A percentile compares a stretch with the other conserved stretches of the same genome.
These are phyloP conservation scores for Callosobruchus maculatus DNA, from an alignment of 2,888 invertebrate genomes.

Conservation along the genomic window DNA sequence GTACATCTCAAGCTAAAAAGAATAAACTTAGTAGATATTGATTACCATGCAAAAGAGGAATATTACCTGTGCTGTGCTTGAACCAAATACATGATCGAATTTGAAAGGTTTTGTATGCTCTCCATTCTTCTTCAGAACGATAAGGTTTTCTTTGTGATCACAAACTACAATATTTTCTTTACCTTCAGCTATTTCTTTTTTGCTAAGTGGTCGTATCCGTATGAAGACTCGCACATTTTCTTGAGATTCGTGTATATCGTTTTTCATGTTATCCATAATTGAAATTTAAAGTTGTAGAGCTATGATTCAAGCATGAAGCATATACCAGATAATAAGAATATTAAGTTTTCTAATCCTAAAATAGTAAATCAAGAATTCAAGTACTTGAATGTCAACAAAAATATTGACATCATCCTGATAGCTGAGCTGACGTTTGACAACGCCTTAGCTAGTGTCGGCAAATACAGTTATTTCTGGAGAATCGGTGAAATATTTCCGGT, in stretches of 20 bases:
- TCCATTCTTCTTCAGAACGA: slow-evolving; percentile 74
- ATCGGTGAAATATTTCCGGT: too few relatives aligned
- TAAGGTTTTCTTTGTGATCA: slow-evolving; percentile 71
- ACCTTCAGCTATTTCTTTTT: slow-evolving; percentile 72
- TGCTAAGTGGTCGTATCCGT: slow-evolving; percentile 88
- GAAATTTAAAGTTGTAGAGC: slow-evolving; percentile 1
- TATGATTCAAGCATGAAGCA: slow-evolving; percentile 14
- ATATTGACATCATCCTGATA: too few relatives aligned
- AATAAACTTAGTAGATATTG: not conserved
- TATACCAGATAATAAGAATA: too few relatives aligned
- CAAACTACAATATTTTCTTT: slow-evolving; percentile 72
- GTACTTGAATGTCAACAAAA: too few relatives aligned
- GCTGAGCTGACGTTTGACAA: too few relatives aligned
- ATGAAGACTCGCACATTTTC: slow-evolving; percentile 98
- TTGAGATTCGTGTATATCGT: slow-evolving; percentile 24
- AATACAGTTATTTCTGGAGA: too few relatives aligned
- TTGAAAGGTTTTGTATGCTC: slow-evolving; percentile 75
- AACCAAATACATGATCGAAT: slow-evolving; percentile 92
- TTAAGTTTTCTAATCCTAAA: too few relatives aligned
- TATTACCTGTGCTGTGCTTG: slow-evolving; percentile 74
- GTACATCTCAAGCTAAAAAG: slow-evolving; percentile 82
- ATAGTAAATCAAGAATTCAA: too few relatives aligned
- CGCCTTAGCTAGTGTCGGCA: too few relatives aligned
- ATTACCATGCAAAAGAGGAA: not conserved
- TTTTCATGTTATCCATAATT: slow-evolving; percentile 25